Evolutionary conservation across 2,113 vertebrate species (phyloP).

Genomic region (Piaya cayana): DNA sequence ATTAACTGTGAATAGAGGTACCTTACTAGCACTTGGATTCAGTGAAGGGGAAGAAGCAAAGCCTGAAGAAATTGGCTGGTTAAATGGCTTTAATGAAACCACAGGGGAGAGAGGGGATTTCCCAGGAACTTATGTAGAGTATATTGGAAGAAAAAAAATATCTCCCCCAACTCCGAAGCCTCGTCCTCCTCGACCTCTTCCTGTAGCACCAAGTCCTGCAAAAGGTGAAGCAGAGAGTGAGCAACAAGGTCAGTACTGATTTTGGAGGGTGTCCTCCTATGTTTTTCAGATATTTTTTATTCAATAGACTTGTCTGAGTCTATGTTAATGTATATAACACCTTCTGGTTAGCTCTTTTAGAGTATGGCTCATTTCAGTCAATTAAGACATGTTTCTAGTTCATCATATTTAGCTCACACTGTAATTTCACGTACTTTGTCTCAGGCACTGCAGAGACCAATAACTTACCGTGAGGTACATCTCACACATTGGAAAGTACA

Average conservation of each 20-base stretch:
- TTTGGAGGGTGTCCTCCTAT: background rate
- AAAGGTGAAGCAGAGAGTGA: slow-evolving; percentile 87
- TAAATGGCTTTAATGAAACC: slow-evolving; percentile 94
- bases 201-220: slow-evolving; percentile 84
- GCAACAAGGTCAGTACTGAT: slow-evolving; percentile 84
- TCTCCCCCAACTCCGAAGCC: slow-evolving; percentile 96
- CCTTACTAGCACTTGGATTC: slow-evolving; percentile 88
- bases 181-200: slow-evolving; percentile 91
- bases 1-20: slow-evolving; percentile 91
- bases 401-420: background rate
- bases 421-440: background rate
- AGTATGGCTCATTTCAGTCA: background rate
- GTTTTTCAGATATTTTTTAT: background rate
- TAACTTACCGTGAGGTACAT: background rate
- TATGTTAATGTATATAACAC: background rate
- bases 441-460: background rate
- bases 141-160: slow-evolving; percentile 91
- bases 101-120: slow-evolving; percentile 97
- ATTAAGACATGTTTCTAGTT: background rate
- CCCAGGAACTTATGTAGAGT: slow-evolving; percentile 97
- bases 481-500: background rate
- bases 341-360: background rate
- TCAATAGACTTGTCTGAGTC: background rate
- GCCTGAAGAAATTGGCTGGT: slow-evolving; percentile 95
- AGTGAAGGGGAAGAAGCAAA: slow-evolving; percentile 90